Base-by-base conservation (phyloP, 2,888 invertebrate species). In the Shargacucullia verbasci region DNA sequence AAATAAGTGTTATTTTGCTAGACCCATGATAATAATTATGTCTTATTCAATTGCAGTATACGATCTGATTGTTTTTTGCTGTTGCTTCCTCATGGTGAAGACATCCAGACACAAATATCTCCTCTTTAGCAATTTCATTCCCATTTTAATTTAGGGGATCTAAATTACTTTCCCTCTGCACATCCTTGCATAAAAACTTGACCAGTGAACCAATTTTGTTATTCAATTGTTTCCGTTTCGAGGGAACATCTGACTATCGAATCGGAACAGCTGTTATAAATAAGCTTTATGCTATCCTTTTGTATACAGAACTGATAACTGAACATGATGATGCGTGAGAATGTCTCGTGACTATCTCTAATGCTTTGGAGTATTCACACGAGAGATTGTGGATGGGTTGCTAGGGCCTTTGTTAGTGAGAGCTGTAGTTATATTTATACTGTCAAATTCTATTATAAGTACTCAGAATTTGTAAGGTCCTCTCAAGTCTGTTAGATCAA, bases 301-400 rank as follows among this genome's bases (percentile, higher is more conserved):
- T 56, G 29, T 55, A 66, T 57, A 57, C 41, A 60, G 37, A 55
- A 49, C 48, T 61, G 46, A 50, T 49, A 41, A 12, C 31, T 39
- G 40, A 40, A 73, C 64, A 71, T n/a, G n/a, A 73, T 56, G 46
- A 52, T 49, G 66, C 49, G 46, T 71, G 71, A 55, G 71, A 71
- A 37, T 60, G 53, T 60, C 54, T 60, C 48, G 46, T 13, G 54
- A 15, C 27, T 34, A 59, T 64, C 53, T 69, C 46, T 41, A 38
- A 49, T 48, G 41, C 43, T 43, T 48, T 0, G 14, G 29, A 41
- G 46, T 50, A 34, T 57, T 63, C 70, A 47, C 64, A 73, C 49
- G 64, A 34, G 37, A 39, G 39, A 54, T 38, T 29, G 34, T n/a
- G 35, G 20, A 15, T 41, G 37, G 10, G 12, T 37, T 58, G 40